Evolutionary conservation across 2,888 invertebrate species (phyloP).

Genomic region (Drosophila robusta): DNA sequence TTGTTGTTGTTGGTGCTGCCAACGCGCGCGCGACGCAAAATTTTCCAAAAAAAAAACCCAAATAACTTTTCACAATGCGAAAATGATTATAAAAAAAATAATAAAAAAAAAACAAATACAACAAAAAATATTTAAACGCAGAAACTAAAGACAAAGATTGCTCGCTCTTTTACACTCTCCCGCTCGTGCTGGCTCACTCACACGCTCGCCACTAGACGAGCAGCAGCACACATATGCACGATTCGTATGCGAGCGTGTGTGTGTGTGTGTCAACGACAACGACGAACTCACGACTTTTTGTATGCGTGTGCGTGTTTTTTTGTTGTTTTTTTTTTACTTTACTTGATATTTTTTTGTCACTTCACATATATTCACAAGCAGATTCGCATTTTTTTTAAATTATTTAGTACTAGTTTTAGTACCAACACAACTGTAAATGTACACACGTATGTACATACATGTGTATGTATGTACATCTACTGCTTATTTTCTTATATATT

Average conservation of each 20-base stretch:
- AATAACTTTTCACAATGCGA: slow-evolving; percentile 71
- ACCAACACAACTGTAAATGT: slow-evolving; percentile 54
- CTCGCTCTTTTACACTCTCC: slow-evolving; percentile 19
- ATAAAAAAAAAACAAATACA: slow-evolving; percentile 64
- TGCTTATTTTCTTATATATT: slow-evolving; percentile 27
- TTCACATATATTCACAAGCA: slow-evolving; percentile 76
- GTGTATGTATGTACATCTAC: slow-evolving; percentile 39
- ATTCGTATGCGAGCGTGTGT: slow-evolving; percentile 10
- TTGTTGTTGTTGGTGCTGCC: slow-evolving; percentile 38
- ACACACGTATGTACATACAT: slow-evolving; percentile 23
- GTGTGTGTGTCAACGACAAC: slow-evolving; percentile 43
- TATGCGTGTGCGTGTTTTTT: slow-evolving; percentile 56
- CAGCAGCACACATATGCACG: slow-evolving; percentile 27
- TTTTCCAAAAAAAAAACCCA: slow-evolving; percentile 46
- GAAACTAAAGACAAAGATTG: slow-evolving; percentile 55
- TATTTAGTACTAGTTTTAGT: slow-evolving; percentile 58
- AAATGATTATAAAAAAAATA: slow-evolving; percentile 64
- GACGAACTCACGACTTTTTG: slow-evolving; percentile 74
- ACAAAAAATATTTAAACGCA: slow-evolving; percentile 38
- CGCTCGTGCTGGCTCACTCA: slow-evolving; percentile 3
- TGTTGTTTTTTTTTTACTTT: slow-evolving; percentile 28
- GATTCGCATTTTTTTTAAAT: slow-evolving; percentile 56
- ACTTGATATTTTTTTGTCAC: slow-evolving; percentile 60
- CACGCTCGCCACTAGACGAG: slow-evolving; percentile 39
- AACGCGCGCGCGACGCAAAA: slow-evolving; percentile 50